A percentile compares a stretch with the other conserved stretches of the same genome.
Conservation (phyloP, 1,140 invertebrate species). For the Camponotus floridanus region DNA sequence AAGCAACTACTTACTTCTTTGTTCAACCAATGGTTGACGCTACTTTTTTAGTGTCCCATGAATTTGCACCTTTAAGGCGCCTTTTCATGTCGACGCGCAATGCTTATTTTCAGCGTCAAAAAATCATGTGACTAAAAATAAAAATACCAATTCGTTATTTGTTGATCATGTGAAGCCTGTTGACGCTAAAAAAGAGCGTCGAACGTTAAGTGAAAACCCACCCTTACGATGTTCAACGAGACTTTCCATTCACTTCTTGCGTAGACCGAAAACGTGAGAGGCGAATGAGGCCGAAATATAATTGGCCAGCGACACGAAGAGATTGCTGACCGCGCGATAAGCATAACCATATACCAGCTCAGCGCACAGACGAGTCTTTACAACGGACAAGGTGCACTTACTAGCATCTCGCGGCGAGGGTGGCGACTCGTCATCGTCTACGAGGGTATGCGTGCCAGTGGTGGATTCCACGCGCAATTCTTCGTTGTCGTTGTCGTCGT, state of each 20-base stretch:
- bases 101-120: too few relatives aligned
- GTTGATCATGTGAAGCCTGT: too few relatives aligned
- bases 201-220: too few relatives aligned
- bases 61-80: too few relatives aligned
- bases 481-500: neutral
- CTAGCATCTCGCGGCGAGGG: slow-evolving; percentile 66
- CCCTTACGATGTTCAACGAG: too few relatives aligned
- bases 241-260: slow-evolving; percentile 13
- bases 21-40: too few relatives aligned
- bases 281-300: slow-evolving; percentile 49
- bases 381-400: slow-evolving; percentile 66
- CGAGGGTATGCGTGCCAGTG: slow-evolving; percentile 20
- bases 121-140: too few relatives aligned
- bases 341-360: slow-evolving; percentile 41
- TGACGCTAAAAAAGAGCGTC: too few relatives aligned
- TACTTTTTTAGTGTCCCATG: too few relatives aligned
- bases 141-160: too few relatives aligned
- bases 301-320: slow-evolving; percentile 38
- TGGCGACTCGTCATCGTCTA: slow-evolving; percentile 71
- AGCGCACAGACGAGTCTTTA: slow-evolving; percentile 44
- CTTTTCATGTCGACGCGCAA: too few relatives aligned
- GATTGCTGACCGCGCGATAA: slow-evolving; percentile 49
- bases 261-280: slow-evolving; percentile 33
- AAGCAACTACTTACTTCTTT: too few relatives aligned
- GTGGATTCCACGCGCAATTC: slow-evolving; percentile 21